A percentile compares a stretch with the other conserved stretches of the same genome.
Evolutionary conservation across 2,113 vertebrate species (phyloP).

Genomic region (Rissa tridactyla): DNA sequence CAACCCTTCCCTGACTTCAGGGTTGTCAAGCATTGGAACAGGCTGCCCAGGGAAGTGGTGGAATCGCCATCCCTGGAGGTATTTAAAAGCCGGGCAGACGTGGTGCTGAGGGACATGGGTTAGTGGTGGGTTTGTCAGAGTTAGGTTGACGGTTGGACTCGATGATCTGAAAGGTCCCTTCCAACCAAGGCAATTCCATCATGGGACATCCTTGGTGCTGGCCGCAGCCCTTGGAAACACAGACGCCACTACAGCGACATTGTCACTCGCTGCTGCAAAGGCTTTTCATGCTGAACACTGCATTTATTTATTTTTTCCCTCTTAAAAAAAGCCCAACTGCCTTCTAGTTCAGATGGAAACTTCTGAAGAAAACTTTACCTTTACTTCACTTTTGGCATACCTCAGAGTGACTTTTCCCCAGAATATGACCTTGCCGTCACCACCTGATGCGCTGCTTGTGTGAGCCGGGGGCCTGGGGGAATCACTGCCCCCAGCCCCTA

Average conservation of each 20-base stretch:
- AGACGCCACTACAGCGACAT: background rate
- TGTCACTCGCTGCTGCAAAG: background rate
- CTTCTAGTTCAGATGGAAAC: background rate
- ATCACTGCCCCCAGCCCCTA: background rate
- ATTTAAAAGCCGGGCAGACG: background rate
- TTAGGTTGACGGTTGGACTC: background rate
- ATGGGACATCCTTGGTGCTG: background rate
- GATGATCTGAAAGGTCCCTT: background rate
- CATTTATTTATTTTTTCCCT: background rate
- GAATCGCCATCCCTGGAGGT: background rate
- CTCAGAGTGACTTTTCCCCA: background rate
- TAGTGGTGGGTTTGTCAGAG: background rate
- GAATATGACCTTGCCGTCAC: background rate
- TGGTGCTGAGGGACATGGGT: background rate
- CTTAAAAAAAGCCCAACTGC: background rate
- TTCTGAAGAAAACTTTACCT: background rate
- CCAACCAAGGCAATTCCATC: background rate
- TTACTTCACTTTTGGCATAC: background rate
- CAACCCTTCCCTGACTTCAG: background rate
- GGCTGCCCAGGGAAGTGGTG: background rate
- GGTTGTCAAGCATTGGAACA: no score
- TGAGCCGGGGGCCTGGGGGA: background rate
- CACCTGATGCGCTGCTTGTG: background rate
- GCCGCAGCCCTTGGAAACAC: background rate
- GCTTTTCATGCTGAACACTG: fast-evolving